A percentile compares a stretch with the other conserved stretches of the same genome.
Conservation (phyloP, 2,113 vertebrate species). For the Calypte anna region DNA sequence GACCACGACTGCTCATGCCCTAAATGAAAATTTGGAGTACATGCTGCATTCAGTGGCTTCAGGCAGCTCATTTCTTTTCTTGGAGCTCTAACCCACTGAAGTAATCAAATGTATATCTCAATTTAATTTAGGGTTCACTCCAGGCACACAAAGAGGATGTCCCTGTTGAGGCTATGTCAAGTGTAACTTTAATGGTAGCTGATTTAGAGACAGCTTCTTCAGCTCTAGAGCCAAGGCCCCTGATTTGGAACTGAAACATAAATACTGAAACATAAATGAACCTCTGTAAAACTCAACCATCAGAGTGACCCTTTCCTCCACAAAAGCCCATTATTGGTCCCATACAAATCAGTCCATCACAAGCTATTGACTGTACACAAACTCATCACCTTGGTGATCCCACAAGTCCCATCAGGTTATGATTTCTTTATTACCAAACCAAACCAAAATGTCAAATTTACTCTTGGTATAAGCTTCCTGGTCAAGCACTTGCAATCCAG, state of each 20-base stretch:
- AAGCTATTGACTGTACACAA: neutral
- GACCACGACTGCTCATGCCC: neutral
- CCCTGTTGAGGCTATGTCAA: accelerated
- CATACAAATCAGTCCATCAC: neutral
- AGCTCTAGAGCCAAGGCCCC: neutral
- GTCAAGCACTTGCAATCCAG: neutral
- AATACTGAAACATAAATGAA: neutral
- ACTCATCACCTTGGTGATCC: neutral
- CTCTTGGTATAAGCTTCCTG: neutral
- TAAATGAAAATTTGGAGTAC: neutral
- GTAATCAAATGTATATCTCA: neutral
- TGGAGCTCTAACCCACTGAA: neutral
- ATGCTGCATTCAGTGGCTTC: neutral
- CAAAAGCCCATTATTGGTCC: neutral
- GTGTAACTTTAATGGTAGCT: neutral
- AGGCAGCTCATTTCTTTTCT: neutral
- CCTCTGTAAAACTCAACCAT: neutral
- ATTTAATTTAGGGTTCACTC: slow-evolving; percentile 19
- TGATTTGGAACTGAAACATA: neutral
- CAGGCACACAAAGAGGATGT: neutral
- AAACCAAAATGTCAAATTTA: neutral
- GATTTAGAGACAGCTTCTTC: neutral
- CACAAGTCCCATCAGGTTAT: neutral
- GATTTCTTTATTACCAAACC: neutral
- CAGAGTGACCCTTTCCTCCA: neutral